Base-by-base conservation (phyloP, 2,113 vertebrate species). In the Psittacula cyanocephala region DNA sequence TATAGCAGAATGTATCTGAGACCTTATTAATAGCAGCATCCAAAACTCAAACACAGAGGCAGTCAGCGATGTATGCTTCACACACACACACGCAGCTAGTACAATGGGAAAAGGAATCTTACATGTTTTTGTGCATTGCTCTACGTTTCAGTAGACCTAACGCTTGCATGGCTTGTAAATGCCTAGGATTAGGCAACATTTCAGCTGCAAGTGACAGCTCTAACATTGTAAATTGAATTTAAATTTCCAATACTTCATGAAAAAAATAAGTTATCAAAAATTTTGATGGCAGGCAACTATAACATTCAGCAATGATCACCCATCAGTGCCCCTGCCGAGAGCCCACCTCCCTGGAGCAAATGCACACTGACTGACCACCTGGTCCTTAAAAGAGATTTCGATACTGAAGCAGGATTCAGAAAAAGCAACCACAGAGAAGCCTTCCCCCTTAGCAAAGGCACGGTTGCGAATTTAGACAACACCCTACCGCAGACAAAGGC, bases 401-500 rank as follows among this genome's bases (percentile, higher is more conserved):
- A 55, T 20, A 22, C 20, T 4, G 46, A 72, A 88, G 18, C 24
- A 41, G 31, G 24, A 84, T 25, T 31, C 35, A 35, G 41, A n/a
- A 47, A 41, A 57, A 7, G 15, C 0, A 71, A 80, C 46, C 23
- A 20, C 72, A 28, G 33, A 69, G 47, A 47, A 17, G 81, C 49
- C 35, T 35, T 50, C 10, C 37, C 43, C 50, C 35, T 15, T 3
- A 13, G 35, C 76, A 50, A 22, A 39, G 47, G 84, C 64, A 52
- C 0, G 75, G 49, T 7, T 27, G 55, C 16, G 9, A 70, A 65
- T 63, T 78, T 11, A 50, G 91, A 43, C 92, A 86, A 80, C 77
- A 93, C 86, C 89, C 89, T 68, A 12, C 46, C 7, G 62, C 81
- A 94, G 76, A 97, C 96, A 97, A 95, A 96, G 91, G 81, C 91